phyloP scores from a whole-genome alignment of 2,888 invertebrate species.

The Ashinkailepas kermadecensis region DNA sequence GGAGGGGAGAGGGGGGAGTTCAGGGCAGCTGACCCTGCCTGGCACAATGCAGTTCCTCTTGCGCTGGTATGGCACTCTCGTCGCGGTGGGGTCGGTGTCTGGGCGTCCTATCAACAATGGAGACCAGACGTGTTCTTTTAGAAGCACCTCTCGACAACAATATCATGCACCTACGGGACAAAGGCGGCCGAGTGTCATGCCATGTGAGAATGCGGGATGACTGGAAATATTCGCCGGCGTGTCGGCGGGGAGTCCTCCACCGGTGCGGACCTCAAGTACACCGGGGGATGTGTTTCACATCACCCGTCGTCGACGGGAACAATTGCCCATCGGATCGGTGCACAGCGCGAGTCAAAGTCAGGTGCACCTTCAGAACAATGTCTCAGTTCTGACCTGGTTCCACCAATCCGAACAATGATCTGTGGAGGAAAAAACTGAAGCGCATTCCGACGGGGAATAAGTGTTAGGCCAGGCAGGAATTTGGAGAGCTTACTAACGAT shows the following conservation, averaged over 20 bases:
- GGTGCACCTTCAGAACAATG: neutral
- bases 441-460: neutral
- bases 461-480: neutral
- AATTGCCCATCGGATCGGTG: neutral
- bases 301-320: neutral
- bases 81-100: neutral
- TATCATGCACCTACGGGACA: neutral
- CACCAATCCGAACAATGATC: neutral
- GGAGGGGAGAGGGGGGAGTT: too few species aligned
- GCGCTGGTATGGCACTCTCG: neutral
- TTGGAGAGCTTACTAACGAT: neutral
- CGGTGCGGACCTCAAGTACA: neutral
- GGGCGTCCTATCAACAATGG: neutral
- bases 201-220: slow-evolving; percentile 8
- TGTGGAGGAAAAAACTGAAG: neutral
- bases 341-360: neutral
- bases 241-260: neutral
- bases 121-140: neutral
- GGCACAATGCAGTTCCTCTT: neutral
- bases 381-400: too few species aligned
- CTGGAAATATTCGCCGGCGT: neutral
- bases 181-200: neutral
- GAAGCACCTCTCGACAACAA: slow-evolving; percentile 1
- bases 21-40: too few species aligned
- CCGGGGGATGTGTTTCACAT: neutral